Conservation (phyloP, 2,797 vertebrate genomes). For the Botia almorhae region DNA sequence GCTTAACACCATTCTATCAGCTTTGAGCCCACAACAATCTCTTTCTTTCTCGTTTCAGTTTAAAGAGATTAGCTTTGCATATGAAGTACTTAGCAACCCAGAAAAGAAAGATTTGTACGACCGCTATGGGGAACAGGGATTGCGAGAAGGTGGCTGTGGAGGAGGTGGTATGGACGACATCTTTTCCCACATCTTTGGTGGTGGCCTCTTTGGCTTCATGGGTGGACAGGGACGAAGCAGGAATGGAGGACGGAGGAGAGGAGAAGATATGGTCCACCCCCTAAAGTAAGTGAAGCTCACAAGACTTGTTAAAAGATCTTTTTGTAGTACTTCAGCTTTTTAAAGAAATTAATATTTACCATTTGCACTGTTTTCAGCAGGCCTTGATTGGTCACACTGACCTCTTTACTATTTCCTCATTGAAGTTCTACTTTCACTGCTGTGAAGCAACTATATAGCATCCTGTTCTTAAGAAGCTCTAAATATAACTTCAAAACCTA, state of each 20-base stretch:
- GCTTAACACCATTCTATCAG: background rate
- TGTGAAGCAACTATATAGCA: no score
- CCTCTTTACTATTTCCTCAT: background rate
- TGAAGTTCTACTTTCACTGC: background rate
- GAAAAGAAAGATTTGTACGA: constrained; percentile 97
- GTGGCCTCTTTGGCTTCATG: constrained; percentile 96
- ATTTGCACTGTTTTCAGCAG: background rate
- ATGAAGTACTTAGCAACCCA: constrained; percentile 94
- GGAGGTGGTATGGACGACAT: constrained; percentile 97
- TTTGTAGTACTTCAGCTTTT: background rate
- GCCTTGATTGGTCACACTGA: background rate
- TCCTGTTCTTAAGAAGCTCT: no score
- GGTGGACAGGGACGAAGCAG: constrained; percentile 91
- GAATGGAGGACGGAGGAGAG: constrained; percentile 93
- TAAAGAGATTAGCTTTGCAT: constrained; percentile 99
- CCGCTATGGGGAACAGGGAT: constrained; percentile 94
- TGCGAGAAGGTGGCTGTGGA: constrained; percentile 94
- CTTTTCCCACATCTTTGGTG: constrained; percentile 98
- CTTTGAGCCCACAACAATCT: background rate
- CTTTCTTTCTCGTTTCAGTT: constrained; percentile 77
- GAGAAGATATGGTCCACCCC: constrained; percentile 98
- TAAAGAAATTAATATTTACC: background rate
- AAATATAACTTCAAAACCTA: background rate
- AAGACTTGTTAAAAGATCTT: background rate
- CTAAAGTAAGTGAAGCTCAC: constrained; percentile 85